A percentile compares a stretch with the other conserved stretches of the same genome.
phyloP scores from a whole-genome alignment of 2,888 invertebrate species.

The Acronicta aceris region DNA sequence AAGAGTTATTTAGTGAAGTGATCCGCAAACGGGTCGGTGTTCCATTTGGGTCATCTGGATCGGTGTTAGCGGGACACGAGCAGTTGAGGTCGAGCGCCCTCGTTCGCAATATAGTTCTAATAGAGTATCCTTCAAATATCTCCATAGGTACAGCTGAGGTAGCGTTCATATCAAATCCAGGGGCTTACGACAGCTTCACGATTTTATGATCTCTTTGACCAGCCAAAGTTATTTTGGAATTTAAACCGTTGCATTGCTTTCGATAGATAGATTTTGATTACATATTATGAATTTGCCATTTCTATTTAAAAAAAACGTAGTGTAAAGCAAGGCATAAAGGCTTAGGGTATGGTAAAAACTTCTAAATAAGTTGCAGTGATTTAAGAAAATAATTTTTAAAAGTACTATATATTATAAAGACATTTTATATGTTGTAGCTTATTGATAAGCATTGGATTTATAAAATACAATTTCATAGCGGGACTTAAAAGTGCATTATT shows the following conservation, averaged over 20 bases:
- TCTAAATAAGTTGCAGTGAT: too few relatives aligned
- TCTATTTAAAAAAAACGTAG: too few relatives aligned
- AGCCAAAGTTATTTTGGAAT: slow-evolving; percentile 16
- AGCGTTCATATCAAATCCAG: slow-evolving; percentile 34
- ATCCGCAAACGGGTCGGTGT: slow-evolving; percentile 72
- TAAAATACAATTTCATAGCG: too few relatives aligned
- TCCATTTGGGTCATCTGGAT: slow-evolving; percentile 77
- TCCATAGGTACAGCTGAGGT: slow-evolving; percentile 19
- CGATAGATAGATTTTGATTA: too few relatives aligned
- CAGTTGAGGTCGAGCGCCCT: slow-evolving; percentile 63
- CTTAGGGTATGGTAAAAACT: too few relatives aligned
- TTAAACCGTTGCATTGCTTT: neutral
- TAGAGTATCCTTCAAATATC: slow-evolving; percentile 55
- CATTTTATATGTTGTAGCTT: neutral
- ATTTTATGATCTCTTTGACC: slow-evolving; percentile 28
- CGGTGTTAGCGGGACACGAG: slow-evolving; percentile 70
- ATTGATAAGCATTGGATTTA: too few relatives aligned
- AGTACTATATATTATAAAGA: too few relatives aligned
- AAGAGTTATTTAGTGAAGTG: slow-evolving; percentile 70
- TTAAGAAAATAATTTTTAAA: too few relatives aligned
- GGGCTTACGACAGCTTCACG: slow-evolving; percentile 25
- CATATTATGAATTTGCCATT: too few relatives aligned
- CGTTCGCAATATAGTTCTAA: slow-evolving; percentile 62
- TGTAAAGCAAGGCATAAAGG: too few relatives aligned
- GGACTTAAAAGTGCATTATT: slow-evolving; percentile 30